Evolutionary conservation across 2,888 invertebrate genomes (phyloP).

Genomic region (Nasonovia ribisnigri): DNA sequence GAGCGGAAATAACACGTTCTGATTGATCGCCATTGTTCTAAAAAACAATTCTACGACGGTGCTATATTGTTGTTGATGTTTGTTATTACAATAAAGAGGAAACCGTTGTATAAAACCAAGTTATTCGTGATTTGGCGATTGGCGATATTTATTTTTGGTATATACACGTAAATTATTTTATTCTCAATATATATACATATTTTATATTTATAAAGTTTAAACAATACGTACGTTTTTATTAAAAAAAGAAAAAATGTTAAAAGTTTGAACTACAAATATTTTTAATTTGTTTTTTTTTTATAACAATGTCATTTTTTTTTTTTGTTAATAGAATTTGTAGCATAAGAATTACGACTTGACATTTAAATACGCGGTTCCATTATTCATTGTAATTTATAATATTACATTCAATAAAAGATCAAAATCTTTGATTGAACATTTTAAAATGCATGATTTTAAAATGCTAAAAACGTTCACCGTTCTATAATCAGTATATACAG

Average conservation of each 20-base stretch:
- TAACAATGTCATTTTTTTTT: neutral
- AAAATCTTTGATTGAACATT: neutral
- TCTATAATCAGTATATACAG: neutral
- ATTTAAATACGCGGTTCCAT: neutral
- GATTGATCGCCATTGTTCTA: slow-evolving; percentile 3
- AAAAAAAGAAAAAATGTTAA: neutral
- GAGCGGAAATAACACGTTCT: slow-evolving; percentile 9
- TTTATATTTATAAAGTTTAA: neutral
- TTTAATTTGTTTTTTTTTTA: neutral
- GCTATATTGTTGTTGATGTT: neutral
- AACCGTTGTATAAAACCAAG: neutral
- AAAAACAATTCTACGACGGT: neutral
- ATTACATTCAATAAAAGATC: neutral
- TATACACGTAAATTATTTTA: neutral
- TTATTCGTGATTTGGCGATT: neutral
- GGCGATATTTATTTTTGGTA: neutral
- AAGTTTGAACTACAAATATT: neutral
- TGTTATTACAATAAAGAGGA: neutral
- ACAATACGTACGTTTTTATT: neutral
- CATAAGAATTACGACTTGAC: neutral
- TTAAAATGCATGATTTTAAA: neutral
- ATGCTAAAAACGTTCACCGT: neutral
- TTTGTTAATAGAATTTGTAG: neutral
- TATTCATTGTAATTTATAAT: neutral
- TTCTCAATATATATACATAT: neutral